phyloP scores from a whole-genome alignment of 2,113 vertebrate species.

The Microcebus ravelobensis region DNA sequence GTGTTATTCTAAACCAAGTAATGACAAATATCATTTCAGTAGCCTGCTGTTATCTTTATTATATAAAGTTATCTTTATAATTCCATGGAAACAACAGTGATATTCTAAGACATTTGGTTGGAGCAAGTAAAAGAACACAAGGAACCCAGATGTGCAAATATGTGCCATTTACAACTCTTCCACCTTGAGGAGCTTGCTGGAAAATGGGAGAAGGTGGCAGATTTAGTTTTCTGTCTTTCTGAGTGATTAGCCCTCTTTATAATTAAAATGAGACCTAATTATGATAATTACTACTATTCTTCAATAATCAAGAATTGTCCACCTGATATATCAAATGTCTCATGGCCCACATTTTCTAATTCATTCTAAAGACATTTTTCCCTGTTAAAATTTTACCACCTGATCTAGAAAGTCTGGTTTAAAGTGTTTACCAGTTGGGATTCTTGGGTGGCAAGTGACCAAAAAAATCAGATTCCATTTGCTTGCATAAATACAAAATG shows the following conservation, averaged over 20 bases:
- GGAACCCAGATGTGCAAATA: slow-evolving; percentile 52
- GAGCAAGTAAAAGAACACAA: slow-evolving; percentile 7
- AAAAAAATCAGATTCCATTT: slow-evolving; percentile 19
- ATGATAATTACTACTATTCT: slow-evolving; percentile 27
- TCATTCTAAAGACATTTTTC: neutral
- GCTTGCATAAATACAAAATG: neutral
- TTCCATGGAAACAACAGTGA: neutral
- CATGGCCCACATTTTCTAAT: neutral
- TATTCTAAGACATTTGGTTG: neutral
- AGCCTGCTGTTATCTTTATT: neutral
- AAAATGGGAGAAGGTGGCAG: neutral
- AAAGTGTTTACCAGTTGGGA: neutral
- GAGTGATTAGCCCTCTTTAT: slow-evolving; percentile 24
- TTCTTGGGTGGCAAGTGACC: neutral
- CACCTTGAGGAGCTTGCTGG: neutral
- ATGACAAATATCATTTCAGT: neutral
- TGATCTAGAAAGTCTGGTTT: neutral
- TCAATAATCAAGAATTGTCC: neutral
- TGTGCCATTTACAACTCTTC: neutral
- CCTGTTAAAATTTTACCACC: neutral
- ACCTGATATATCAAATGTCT: neutral
- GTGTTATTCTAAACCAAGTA: neutral
- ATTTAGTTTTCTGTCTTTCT: slow-evolving; percentile 31
- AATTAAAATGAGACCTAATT: slow-evolving; percentile 58
- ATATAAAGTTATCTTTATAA: neutral